phyloP scores from a whole-genome alignment of 1,140 invertebrate genomes.

The Littorina saxatilis region DNA sequence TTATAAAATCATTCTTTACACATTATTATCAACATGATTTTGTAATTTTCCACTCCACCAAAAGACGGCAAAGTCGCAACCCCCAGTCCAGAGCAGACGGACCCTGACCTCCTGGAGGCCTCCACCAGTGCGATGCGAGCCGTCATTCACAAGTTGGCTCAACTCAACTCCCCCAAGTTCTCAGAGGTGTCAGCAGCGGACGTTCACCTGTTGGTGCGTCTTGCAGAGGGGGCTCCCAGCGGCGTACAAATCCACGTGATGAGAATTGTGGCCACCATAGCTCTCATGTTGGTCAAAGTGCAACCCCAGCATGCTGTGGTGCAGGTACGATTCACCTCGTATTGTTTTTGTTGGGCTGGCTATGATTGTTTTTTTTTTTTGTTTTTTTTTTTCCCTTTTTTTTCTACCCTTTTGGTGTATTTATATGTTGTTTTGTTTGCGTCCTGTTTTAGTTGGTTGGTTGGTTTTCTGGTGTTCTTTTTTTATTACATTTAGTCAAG shows the following conservation, averaged over 20 bases:
- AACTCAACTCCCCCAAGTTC: conserved; percentile 63
- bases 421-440: no score
- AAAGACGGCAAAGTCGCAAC: not conserved
- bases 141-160: conserved; percentile 76
- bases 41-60: conserved; percentile 2
- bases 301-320: conserved; percentile 20
- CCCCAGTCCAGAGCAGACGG: conserved; percentile 28
- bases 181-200: not conserved
- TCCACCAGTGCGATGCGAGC: conserved; percentile 82
- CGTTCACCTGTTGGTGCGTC: conserved; percentile 10
- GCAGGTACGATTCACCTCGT: not conserved
- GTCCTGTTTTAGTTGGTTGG: no score
- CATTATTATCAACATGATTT: no score
- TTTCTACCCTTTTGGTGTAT: not conserved
- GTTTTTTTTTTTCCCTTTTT: not conserved
- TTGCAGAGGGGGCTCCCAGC: conserved; percentile 8
- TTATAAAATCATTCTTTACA: no score
- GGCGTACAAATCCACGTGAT: conserved; percentile 26
- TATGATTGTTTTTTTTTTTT: not conserved
- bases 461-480: no score
- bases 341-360: not conserved
- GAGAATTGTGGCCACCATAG: conserved; percentile 29
- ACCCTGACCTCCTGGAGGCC: conserved; percentile 80
- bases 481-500: no score
- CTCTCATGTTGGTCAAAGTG: not conserved